Percentiles rank a stretch among this genome's conserved stretches.
Evolutionary conservation across 2,113 vertebrate genomes (phyloP).

Genomic region (Lucifuga dentata): DNA sequence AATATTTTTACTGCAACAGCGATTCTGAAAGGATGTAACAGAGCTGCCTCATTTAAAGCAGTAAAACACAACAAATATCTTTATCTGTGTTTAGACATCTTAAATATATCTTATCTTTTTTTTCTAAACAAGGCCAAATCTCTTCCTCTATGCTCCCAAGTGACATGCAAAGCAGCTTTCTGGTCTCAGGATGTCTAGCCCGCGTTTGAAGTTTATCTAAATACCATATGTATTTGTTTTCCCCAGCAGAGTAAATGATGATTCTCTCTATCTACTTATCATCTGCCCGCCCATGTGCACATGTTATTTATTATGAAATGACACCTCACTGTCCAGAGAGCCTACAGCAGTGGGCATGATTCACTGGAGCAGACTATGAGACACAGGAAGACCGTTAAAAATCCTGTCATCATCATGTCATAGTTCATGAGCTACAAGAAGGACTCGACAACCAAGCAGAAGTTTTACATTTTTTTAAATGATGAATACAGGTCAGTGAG

Average conservation of each 20-base stretch:
- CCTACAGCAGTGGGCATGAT: conserved; percentile 65
- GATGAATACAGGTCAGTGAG: conserved; percentile 43
- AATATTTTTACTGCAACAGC: conserved; percentile 80
- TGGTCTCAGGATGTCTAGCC: conserved; percentile 65
- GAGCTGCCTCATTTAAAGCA: conserved; percentile 57
- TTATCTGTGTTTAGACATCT: conserved; percentile 75
- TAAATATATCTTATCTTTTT: conserved; percentile 78
- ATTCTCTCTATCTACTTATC: conserved; percentile 69
- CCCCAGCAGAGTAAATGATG: conserved; percentile 71
- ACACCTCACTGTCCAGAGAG: conserved; percentile 71
- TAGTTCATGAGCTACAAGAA: conserved; percentile 41
- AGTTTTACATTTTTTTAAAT: conserved; percentile 57
- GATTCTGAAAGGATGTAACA: conserved; percentile 70
- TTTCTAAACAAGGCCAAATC: conserved; percentile 78
- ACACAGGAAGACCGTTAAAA: conserved; percentile 75
- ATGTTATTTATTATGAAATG: conserved; percentile 78
- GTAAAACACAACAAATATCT: conserved; percentile 79
- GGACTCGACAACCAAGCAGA: conserved; percentile 39
- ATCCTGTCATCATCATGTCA: conserved; percentile 68
- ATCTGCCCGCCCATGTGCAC: conserved; percentile 59
- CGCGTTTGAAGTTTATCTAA: conserved; percentile 82
- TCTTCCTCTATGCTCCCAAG: conserved; percentile 71
- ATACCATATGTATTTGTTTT: conserved; percentile 76
- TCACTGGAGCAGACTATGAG: conserved; percentile 59
- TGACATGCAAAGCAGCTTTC: conserved; percentile 69